A percentile compares a stretch with the other conserved stretches of the same genome.
Conservation (phyloP, 2,797 vertebrate genomes). For the Bradypus variegatus region DNA sequence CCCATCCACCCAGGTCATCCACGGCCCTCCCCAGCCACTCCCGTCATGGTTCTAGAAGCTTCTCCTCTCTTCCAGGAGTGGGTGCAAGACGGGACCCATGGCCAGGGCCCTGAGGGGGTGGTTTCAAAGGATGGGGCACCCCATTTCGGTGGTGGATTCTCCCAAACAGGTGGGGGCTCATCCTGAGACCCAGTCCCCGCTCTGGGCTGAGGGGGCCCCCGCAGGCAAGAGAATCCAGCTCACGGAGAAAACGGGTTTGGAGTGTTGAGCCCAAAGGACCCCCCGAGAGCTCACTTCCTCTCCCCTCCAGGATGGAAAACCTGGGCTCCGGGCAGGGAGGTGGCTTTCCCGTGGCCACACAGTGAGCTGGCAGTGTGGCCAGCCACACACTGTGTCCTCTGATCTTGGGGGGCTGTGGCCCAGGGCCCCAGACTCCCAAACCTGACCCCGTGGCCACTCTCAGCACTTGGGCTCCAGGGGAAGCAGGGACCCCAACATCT, state of each 20-base stretch:
- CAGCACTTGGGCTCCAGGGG: not conserved
- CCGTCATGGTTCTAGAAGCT: too few species aligned
- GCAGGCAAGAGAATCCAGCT: not conserved
- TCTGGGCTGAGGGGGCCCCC: not conserved
- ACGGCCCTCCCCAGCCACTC: too few species aligned
- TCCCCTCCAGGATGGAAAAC: not conserved
- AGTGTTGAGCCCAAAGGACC: not conserved
- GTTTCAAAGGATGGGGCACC: not conserved
- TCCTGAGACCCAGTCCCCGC: too few species aligned
- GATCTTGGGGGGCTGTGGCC: not conserved
- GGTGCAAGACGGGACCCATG: too few species aligned
- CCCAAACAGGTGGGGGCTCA: not conserved
- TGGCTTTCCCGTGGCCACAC: not conserved
- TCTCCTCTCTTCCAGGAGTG: too few species aligned
- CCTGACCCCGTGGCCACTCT: not conserved
- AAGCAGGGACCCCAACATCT: not conserved
- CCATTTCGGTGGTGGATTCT: not conserved
- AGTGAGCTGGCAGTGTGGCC: not conserved
- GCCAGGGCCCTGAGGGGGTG: not conserved
- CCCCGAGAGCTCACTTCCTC: conserved; percentile 37
- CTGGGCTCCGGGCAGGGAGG: not conserved
- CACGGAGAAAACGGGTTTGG: not conserved
- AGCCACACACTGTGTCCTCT: not conserved
- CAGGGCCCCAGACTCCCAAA: not conserved
- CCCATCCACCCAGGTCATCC: not conserved